Base-by-base conservation (phyloP, 2,113 vertebrate genomes). In the Austrofundulus limnaeus region DNA sequence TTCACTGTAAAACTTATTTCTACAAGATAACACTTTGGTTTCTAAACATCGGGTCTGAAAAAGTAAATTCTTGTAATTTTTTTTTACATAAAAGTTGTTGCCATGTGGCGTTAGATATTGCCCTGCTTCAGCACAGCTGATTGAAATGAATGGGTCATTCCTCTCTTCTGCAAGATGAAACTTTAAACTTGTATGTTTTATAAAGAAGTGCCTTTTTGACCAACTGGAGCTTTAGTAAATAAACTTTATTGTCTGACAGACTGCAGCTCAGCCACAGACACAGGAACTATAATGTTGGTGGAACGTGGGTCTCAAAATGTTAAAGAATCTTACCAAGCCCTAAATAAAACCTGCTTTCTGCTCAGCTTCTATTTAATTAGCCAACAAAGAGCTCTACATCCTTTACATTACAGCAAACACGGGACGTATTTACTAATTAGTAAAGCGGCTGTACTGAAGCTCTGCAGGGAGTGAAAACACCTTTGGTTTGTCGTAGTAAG, bases 401-500 rank as follows among this genome's bases (percentile, higher is more conserved):
- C 13, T 19, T 11, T n/a, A 16, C 14, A 14, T 37, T 43, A 43
- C 41, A 46, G 41, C 38, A 47, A n/a, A 4, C 34, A 66, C 11
- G 20, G 0, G 39, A 23, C 38, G 19, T 28, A 11, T 19, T 17
- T 19, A 3, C 17, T 21, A 58, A 75, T 62, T 51, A 66, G 23
- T 54, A 16, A 49, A 49, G 21, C 19, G 25, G 19, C 25, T 14
- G 34, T 41, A 20, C 55, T 49, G 57, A 43, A 23, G 43, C 14
- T 15, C 11, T 14, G 14, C 31, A 21, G 25, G 17, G 31, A 45
- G 14, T 38, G 19, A 17, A 66, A 70, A 65, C 11, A 3, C 28
- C 13, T 64, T 66, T 50, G 37, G 23, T 61, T 69, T 17, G 45
- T 77, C 52, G 50, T 10, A 59, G 65, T 61, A 66, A 61, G 85